Evolutionary conservation across 2,113 vertebrate species (phyloP).

Genomic region (Hystrix brachyura): DNA sequence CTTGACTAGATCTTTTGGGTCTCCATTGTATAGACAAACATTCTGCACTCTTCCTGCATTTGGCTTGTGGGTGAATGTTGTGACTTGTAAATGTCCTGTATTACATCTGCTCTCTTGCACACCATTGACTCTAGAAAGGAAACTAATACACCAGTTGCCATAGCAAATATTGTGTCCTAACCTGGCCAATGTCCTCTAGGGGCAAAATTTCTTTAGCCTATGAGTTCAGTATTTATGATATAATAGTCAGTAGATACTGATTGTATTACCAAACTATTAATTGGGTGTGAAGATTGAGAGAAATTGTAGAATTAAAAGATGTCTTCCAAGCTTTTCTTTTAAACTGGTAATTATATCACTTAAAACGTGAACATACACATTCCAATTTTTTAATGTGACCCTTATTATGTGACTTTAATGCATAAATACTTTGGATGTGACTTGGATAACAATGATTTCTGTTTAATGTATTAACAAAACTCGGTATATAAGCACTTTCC

Average conservation of each 20-base stretch:
- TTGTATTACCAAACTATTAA: not conserved
- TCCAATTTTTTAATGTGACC: not conserved
- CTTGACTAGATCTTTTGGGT: too few species aligned
- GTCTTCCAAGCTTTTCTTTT: conserved; percentile 5
- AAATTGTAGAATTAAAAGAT: not conserved
- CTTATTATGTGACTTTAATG: not conserved
- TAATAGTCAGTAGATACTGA: not conserved
- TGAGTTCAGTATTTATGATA: not conserved
- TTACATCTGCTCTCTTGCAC: too few species aligned
- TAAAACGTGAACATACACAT: not conserved
- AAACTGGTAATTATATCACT: not conserved
- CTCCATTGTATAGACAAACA: too few species aligned
- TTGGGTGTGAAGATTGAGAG: not conserved
- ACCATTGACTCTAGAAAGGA: too few species aligned
- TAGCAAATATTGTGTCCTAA: not conserved
- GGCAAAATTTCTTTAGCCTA: not conserved
- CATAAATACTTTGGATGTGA: not conserved
- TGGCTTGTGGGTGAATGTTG: too few species aligned
- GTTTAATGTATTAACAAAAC: not conserved
- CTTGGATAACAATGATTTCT: not conserved
- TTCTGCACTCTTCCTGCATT: too few species aligned
- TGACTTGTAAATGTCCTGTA: too few species aligned
- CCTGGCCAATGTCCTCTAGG: not conserved
- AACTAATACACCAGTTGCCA: too few species aligned
- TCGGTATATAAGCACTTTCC: not conserved